Evolutionary conservation across 2,888 invertebrate genomes (phyloP).

Genomic region (Oscheius myriophilus): DNA sequence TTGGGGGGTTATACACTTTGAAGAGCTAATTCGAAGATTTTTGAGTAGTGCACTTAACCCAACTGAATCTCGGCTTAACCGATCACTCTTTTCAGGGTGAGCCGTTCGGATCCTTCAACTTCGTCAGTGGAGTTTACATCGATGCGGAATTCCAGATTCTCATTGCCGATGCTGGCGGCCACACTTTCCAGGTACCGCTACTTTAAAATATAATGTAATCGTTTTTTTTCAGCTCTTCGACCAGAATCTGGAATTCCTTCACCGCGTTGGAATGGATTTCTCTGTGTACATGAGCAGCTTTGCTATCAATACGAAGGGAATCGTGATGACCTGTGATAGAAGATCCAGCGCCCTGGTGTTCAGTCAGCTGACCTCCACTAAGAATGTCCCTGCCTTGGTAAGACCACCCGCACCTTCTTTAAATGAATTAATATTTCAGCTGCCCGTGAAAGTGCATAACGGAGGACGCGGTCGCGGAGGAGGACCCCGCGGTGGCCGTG

Average conservation of each 20-base stretch:
- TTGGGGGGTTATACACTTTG: too few species aligned
- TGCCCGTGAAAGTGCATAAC: too few species aligned
- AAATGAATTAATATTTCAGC: not conserved
- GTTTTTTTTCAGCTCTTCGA: constrained; percentile 32
- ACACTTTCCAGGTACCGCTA: constrained; percentile 8
- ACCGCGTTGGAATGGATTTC: constrained; percentile 33
- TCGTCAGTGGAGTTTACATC: constrained; percentile 41
- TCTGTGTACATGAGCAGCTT: constrained; percentile 39
- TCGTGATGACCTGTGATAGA: constrained; percentile 31
- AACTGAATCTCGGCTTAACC: too few species aligned
- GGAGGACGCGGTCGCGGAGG: not conserved
- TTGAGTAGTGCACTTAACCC: too few species aligned
- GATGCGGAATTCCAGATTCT: constrained; percentile 40
- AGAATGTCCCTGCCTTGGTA: not conserved
- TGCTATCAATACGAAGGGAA: constrained; percentile 36
- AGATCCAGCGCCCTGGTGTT: not conserved
- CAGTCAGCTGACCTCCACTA: not conserved
- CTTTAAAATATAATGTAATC: not conserved
- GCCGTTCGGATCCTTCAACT: constrained; percentile 32
- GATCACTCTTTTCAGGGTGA: constrained; percentile 1
- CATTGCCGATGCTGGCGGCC: constrained; percentile 40
- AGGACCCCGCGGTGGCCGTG: not conserved
- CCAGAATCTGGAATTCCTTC: constrained; percentile 22
- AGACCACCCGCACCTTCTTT: not conserved
- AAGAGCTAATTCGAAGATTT: too few species aligned